Conservation (phyloP, 35 echinoderm and acorn worm species). For the Anneissia japonica region DNA sequence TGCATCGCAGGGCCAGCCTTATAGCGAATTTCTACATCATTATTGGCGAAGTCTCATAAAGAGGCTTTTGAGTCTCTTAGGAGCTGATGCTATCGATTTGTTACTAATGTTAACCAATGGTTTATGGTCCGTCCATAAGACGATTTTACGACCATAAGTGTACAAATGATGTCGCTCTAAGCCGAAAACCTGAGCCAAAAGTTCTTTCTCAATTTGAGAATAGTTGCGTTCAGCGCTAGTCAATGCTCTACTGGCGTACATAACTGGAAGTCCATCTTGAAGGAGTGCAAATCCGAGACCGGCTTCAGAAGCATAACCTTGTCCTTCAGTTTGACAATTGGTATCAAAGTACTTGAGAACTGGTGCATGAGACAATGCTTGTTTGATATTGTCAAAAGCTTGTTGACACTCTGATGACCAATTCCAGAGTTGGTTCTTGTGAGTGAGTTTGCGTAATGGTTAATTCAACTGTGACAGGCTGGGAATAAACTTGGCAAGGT, state of each 20-base stretch:
- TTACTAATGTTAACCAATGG: conserved; percentile 43
- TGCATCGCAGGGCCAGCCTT: conserved; percentile 1
- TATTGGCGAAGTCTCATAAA: conserved; percentile 11
- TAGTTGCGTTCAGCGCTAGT: conserved; percentile 58
- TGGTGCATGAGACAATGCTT: conserved; percentile 24
- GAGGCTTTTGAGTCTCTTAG: conserved; percentile 47
- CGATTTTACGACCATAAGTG: conserved; percentile 41
- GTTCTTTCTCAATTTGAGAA: conserved; percentile 66
- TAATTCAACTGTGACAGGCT: conserved; percentile 32
- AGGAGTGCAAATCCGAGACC: conserved; percentile 42
- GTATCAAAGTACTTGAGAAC: conserved; percentile 52
- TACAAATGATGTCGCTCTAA: conserved; percentile 52
- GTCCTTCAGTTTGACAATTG: conserved; percentile 36
- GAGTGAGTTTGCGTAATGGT: conserved; percentile 49
- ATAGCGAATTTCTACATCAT: too few species aligned
- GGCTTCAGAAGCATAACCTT: conserved; percentile 50
- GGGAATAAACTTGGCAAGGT: conserved; percentile 57
- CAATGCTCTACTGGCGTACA: conserved; percentile 41
- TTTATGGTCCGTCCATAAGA: conserved; percentile 65
- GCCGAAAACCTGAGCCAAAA: conserved; percentile 50
- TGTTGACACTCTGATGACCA: conserved; percentile 30
- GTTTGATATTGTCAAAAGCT: conserved; percentile 41
- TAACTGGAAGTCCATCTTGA: conserved; percentile 50
- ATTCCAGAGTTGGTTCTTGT: conserved; percentile 41
- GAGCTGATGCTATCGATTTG: conserved; percentile 52